Evolutionary conservation across 2,113 vertebrate genomes (phyloP).

Genomic region (Notothenia rossii): DNA sequence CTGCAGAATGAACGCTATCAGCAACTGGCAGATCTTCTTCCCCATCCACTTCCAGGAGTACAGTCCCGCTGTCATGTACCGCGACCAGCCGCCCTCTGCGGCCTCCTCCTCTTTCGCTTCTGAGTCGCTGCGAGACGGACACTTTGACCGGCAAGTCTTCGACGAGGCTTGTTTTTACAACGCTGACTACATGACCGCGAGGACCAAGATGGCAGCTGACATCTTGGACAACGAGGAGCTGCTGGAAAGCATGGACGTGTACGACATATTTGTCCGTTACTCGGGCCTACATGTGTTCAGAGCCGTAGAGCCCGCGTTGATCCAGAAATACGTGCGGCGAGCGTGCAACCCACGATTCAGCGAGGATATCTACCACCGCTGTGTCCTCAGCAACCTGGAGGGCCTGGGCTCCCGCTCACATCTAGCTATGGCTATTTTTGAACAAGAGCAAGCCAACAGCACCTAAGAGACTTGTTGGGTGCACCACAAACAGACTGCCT

Average conservation of each 20-base stretch:
- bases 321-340: constrained; percentile 91
- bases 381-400: constrained; percentile 94
- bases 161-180: constrained; percentile 98
- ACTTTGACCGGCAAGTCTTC: constrained; percentile 92
- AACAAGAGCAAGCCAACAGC: constrained; percentile 97
- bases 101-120: constrained; percentile 81
- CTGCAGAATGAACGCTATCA: constrained; percentile 97
- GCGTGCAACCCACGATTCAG: constrained; percentile 93
- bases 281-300: constrained; percentile 95
- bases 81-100: constrained; percentile 84
- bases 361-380: constrained; percentile 95
- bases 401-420: constrained; percentile 92
- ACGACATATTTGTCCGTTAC: constrained; percentile 95
- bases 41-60: constrained; percentile 97
- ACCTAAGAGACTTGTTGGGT: constrained; percentile 78
- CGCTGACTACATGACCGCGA: constrained; percentile 93
- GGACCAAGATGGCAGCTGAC: constrained; percentile 90
- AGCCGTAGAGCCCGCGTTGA: constrained; percentile 93
- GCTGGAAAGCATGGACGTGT: constrained; percentile 94
- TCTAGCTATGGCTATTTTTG: constrained; percentile 93
- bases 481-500: background rate
- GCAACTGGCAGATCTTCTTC: constrained; percentile 97
- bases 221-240: constrained; percentile 92
- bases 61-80: constrained; percentile 88
- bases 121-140: constrained; percentile 87